Base-by-base conservation (phyloP, 2,797 vertebrate species). In the Masticophis lateralis region DNA sequence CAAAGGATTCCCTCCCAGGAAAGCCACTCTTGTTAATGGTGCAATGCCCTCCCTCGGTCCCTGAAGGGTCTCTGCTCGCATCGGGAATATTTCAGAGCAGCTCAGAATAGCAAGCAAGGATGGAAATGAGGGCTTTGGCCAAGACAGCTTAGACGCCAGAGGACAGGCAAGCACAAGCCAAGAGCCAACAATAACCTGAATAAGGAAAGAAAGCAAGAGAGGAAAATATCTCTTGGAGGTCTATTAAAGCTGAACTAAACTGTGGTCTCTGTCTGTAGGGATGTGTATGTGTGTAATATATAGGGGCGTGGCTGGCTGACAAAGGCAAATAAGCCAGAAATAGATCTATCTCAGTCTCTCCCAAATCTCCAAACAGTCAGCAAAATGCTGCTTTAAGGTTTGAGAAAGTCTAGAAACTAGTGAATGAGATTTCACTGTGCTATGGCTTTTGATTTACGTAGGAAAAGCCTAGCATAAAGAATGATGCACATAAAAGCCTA, bases 21-120 rank as follows among this genome's bases (percentile, higher is more conserved):
- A 95, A 93, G 18, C 2, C 4, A 6, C 47, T 59, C 88, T 90
- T 88, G 89, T 27, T 94, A 89, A 60, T 57, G 87, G 47, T 87
- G 63, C 16, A 25, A 25, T 93, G 90, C 88, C n/a, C 89, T 32
- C 1, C 37, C 0, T 89, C 63, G 57, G 86, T 37, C 88, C 28
- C 14, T 59, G 18, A 0, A 0, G 2, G 27, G 2, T 0, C 0
- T 0, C 0, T 0, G 74, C 88, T 1, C 0, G 18, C 16, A 3
- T 79, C 5, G 5, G 27, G 87, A 0, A 0, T 88, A 47, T 92
- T 91, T 95, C 88, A 94, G 90, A 37, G 28, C 7, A 37, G 74
- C 91, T 92, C 63, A 59, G 88, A 74, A 91, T 4, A 93, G 63
- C 87, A 47, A 89, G 47, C 63, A 69, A 51, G 55, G 88, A 5